Base-by-base conservation (phyloP, 2,888 invertebrate genomes). In the Pristionchus exspectatus region DNA sequence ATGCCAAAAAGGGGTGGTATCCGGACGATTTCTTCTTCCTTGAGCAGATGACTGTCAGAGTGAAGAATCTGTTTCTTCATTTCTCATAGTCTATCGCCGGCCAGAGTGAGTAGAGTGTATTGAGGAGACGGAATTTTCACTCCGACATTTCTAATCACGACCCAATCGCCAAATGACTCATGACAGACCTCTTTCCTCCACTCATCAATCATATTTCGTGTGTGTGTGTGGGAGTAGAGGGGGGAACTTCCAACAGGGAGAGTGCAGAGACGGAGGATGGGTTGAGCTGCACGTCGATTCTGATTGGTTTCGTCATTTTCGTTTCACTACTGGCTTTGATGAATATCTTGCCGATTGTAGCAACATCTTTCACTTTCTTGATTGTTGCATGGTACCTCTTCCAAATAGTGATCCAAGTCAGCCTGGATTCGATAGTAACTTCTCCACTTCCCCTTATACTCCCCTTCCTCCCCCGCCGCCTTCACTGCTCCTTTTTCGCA, bases 81-180 rank as follows among this genome's bases (percentile, higher is more conserved):
- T 38, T 38, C 2, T 38, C 38, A 5, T 38, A 38, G 38, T 38
- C 38, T 38, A 38, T 38, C 38, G 5, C 38, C 38, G 38, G 5
- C 38, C 5, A 38, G 38, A 38, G 38, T 38, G 38, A 3, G 5
- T 38, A 38, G 38, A 38, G 38, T 38, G 38, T 38, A 38, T 56
- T 18, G 56, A 18, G 56, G 16, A 56, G 56, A 56, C 16, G 18
- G 7, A 56, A 5, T 56, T 56, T 24, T 66, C 14, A 21, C 66
- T 27, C 69, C 27, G 69, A n/a, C 69, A 27, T 2, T 12, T 50
- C 44, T 18, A 21, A 72, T 72, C 85, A 84, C 87, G 63, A 50
- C 89, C 69, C 88, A 91, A 89, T 90, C 90, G 87, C 89, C 87
- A 89, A 91, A 88, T 90, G 89, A 83, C 84, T 83, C 87, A 74